Conservation (phyloP, 2,113 vertebrate species). For the Mobula birostris region DNA sequence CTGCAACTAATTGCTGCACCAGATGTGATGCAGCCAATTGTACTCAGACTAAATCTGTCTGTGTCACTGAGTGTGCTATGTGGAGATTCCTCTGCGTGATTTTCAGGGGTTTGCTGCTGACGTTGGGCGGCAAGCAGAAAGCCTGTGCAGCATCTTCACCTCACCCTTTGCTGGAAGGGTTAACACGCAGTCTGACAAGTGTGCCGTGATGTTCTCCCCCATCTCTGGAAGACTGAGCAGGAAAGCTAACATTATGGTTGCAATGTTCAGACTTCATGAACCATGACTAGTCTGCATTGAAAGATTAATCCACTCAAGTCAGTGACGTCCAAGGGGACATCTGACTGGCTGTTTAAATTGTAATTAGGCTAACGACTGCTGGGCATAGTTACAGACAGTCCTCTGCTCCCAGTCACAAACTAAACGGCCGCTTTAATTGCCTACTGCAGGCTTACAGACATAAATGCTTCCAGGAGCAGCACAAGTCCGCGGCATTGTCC, state of each 20-base stretch:
- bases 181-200: not conserved
- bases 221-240: not conserved
- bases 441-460: not conserved
- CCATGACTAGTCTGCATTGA: constrained; percentile 8
- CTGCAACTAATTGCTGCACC: too few relatives aligned
- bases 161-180: not conserved
- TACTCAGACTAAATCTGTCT: too few relatives aligned
- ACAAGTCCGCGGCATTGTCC: not conserved
- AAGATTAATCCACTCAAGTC: not conserved
- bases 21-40: too few relatives aligned
- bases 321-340: constrained; percentile 7
- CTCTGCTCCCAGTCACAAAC: not conserved
- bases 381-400: not conserved
- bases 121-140: too few relatives aligned
- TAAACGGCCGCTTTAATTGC: not conserved
- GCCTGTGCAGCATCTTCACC: not conserved
- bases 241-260: not conserved
- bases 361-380: not conserved
- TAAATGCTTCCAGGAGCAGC: not conserved
- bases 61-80: too few relatives aligned
- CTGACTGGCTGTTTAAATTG: not conserved
- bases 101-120: too few relatives aligned
- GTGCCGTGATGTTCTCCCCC: not conserved
- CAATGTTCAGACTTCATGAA: not conserved
- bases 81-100: too few relatives aligned